These are phyloP conservation scores for Drosophila mercatorum DNA, from an alignment of 2,888 invertebrate genomes.

Conservation along the genomic window DNA sequence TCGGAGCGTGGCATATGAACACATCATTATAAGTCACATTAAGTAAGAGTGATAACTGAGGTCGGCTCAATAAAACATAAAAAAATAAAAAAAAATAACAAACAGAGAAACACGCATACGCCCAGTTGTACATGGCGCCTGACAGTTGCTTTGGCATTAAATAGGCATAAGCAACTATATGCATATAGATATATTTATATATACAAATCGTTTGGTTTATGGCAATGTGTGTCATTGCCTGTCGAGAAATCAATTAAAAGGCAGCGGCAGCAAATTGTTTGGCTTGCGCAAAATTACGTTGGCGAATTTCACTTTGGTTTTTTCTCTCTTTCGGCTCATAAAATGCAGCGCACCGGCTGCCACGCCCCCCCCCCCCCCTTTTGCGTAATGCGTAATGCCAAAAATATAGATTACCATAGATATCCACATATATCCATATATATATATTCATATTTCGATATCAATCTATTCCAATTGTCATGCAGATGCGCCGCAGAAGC, in stretches of 20 bases:
- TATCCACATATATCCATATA: no score
- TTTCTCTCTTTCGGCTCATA: slow-evolving; percentile 33
- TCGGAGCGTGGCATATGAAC: slow-evolving; percentile 52
- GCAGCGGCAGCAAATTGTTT: slow-evolving; percentile 4
- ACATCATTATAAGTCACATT: slow-evolving; percentile 77
- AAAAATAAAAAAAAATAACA: slow-evolving; percentile 19
- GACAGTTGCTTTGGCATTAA: slow-evolving; percentile 43
- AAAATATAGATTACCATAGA: slow-evolving; percentile 20
- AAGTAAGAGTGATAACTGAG: slow-evolving; percentile 81
- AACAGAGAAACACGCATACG: slow-evolving; percentile 66
- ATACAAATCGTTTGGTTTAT: slow-evolving; percentile 57
- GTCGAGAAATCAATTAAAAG: slow-evolving; percentile 77
- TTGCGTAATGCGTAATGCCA: slow-evolving; percentile 56
- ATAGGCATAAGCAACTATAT: slow-evolving; percentile 59
- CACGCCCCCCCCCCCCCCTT: slow-evolving; percentile 32
- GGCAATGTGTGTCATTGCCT: slow-evolving; percentile 81
- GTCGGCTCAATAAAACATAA: slow-evolving; percentile 53
- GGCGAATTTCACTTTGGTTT: slow-evolving; percentile 71
- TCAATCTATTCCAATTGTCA: slow-evolving; percentile 58
- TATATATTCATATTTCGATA: not conserved
- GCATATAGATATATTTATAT: slow-evolving; percentile 15
- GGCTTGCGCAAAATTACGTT: slow-evolving; percentile 78
- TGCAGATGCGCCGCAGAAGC: slow-evolving; percentile 63
- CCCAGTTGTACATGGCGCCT: slow-evolving; percentile 62
- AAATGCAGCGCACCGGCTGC: slow-evolving; percentile 49